Percentiles rank a stretch among this genome's conserved stretches.
These are phyloP conservation scores for Trichomycterus rosablanca DNA, from an alignment of 2,113 vertebrate species.

Conservation along the genomic window DNA sequence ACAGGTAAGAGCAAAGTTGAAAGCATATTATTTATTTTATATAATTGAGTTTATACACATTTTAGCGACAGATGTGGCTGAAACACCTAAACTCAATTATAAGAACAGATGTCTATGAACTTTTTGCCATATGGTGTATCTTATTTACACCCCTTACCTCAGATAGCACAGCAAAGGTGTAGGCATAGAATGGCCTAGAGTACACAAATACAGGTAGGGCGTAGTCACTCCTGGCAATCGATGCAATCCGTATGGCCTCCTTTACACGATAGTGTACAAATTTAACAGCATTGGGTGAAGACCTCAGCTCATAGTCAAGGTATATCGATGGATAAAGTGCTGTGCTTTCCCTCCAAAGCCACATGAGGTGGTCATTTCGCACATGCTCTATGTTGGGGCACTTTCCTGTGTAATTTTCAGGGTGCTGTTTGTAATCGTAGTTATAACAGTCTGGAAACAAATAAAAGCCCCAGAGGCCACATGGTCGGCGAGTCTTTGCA, in stretches of 20 bases:
- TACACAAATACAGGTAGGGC: constrained; percentile 84
- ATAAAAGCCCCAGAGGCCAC: constrained; percentile 85
- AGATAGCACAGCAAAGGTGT: constrained; percentile 78
- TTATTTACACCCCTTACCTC: constrained; percentile 68
- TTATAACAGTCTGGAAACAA: constrained; percentile 92
- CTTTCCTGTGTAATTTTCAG: constrained; percentile 74
- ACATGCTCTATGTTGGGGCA: constrained; percentile 79
- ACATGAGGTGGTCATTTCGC: constrained; percentile 79
- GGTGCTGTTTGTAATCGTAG: constrained; percentile 80
- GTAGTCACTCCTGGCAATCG: constrained; percentile 72
- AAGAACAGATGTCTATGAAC: too few relatives aligned
- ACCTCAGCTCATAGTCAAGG: constrained; percentile 78
- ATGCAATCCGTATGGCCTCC: constrained; percentile 82
- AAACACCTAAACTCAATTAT: too few relatives aligned
- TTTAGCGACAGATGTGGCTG: too few relatives aligned
- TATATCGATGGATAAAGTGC: constrained; percentile 86
- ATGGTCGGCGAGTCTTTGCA: constrained; percentile 72
- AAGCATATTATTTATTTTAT: too few relatives aligned
- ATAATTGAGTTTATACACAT: too few relatives aligned
- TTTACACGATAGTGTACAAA: constrained; percentile 85
- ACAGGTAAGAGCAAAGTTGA: too few relatives aligned
- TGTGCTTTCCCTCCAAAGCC: constrained; percentile 84
- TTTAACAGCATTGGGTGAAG: constrained; percentile 77
- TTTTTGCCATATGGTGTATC: too few relatives aligned
- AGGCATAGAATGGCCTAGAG: constrained; percentile 85